phyloP scores from a whole-genome alignment of 2,888 invertebrate genomes.

The Heliconius ismenius region DNA sequence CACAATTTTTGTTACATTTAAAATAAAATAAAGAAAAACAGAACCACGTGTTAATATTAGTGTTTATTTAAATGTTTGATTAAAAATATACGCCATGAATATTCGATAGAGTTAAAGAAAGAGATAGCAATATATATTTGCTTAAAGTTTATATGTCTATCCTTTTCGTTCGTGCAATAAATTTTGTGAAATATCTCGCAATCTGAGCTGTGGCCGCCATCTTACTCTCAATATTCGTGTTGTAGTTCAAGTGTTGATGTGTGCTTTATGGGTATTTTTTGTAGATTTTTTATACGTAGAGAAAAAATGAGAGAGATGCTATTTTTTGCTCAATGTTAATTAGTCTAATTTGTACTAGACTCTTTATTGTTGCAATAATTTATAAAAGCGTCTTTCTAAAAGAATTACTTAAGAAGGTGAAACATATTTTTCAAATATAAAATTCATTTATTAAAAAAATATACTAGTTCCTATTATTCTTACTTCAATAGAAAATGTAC shows the following conservation, averaged over 20 bases:
- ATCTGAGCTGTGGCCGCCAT: constrained; percentile 18
- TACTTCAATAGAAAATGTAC: too few species aligned
- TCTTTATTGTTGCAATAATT: too few species aligned
- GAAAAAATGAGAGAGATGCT: not conserved
- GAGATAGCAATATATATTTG: not conserved
- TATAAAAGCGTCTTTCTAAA: too few species aligned
- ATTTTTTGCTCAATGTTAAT: not conserved
- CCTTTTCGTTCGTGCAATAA: not conserved
- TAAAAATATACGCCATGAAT: not conserved
- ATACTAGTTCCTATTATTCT: too few species aligned
- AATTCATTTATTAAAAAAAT: too few species aligned
- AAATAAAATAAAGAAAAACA: too few species aligned
- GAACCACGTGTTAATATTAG: not conserved
- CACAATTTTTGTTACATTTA: too few species aligned
- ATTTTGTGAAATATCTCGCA: not conserved
- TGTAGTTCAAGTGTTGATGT: constrained; percentile 16
- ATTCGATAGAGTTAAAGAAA: constrained; percentile 2
- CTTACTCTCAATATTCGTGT: constrained; percentile 6
- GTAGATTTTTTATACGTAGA: not conserved
- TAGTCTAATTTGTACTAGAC: not conserved
- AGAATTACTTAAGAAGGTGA: too few species aligned
- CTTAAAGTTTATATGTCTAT: constrained; percentile 10
- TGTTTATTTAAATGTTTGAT: constrained; percentile 17
- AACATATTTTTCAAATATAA: too few species aligned
- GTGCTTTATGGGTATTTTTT: not conserved